Percentiles rank a stretch among this genome's conserved stretches.
Conservation (phyloP, 2,888 invertebrate species). For the Drosophila kanekoi region DNA sequence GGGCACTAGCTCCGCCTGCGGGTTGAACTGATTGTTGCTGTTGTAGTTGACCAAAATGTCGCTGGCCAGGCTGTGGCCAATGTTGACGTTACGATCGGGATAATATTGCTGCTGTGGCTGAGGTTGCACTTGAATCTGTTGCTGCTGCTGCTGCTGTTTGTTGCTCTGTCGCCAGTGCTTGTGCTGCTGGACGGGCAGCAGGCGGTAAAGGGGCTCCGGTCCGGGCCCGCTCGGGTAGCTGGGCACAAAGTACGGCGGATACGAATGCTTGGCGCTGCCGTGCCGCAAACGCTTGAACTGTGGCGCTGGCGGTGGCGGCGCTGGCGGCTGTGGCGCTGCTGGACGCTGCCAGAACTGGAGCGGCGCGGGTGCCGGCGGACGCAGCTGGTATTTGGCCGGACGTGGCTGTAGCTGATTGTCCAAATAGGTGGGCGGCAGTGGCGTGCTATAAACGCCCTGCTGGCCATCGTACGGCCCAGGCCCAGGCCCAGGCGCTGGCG, state of each 20-base stretch:
- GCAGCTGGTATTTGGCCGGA: conserved; percentile 69
- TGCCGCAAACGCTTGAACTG: conserved; percentile 66
- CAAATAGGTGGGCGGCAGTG: conserved; percentile 46
- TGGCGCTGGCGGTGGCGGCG: conserved; percentile 19
- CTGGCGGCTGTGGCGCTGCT: conserved; percentile 52
- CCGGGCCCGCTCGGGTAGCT: conserved; percentile 57
- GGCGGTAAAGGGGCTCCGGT: conserved; percentile 58
- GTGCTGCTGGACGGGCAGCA: conserved; percentile 59
- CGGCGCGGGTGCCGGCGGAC: conserved; percentile 60
- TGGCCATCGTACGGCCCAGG: conserved; percentile 42
- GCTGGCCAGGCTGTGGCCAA: conserved; percentile 67
- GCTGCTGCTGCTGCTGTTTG: conserved; percentile 86
- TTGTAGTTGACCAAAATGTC: conserved; percentile 87
- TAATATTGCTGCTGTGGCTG: conserved; percentile 86
- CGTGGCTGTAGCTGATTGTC: conserved; percentile 56
- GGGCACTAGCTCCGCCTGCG: conserved; percentile 80
- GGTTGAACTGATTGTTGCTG: conserved; percentile 88
- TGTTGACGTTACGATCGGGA: conserved; percentile 87
- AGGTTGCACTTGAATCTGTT: conserved; percentile 85
- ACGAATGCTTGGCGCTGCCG: conserved; percentile 48
- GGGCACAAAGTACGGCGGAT: conserved; percentile 71
- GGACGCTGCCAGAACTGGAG: conserved; percentile 68
- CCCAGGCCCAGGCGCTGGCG: background rate
- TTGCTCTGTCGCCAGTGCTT: conserved; percentile 62
- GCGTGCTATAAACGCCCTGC: conserved; percentile 55